Evolutionary conservation across 1,140 invertebrate species (phyloP).

Genomic region (Drosophila kohkoa): DNA sequence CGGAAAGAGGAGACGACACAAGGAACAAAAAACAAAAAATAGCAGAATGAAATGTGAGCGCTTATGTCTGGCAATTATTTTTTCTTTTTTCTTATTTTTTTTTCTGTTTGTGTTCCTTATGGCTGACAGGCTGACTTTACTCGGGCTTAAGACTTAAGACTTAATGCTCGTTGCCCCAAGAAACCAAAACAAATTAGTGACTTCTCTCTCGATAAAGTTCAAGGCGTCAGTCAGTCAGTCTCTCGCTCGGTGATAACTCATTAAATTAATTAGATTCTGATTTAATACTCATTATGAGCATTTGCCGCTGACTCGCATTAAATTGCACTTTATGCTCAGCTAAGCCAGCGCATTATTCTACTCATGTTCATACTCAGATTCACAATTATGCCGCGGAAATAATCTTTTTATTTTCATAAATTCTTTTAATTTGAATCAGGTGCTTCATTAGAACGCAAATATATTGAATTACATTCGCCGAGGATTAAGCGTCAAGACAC

Average conservation of each 20-base stretch:
- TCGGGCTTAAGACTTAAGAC: slow-evolving; percentile 14
- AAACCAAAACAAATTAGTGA: slow-evolving; percentile 31
- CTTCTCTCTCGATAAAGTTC: slow-evolving; percentile 24
- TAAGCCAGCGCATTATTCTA: background rate
- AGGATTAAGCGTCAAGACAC: background rate
- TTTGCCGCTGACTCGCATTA: slow-evolving; percentile 9
- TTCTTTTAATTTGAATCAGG: slow-evolving; percentile 58
- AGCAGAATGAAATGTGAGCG: slow-evolving; percentile 49
- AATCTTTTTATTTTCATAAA: background rate
- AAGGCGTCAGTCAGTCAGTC: slow-evolving; percentile 5
- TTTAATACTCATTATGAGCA: slow-evolving; percentile 29
- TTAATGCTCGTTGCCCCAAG: slow-evolving; percentile 6
- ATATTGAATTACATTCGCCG: slow-evolving; percentile 25
- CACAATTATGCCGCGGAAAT: background rate
- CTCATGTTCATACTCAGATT: background rate
- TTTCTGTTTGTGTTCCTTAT: background rate
- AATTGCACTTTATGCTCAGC: background rate
- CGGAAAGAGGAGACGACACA: background rate
- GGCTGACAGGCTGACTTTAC: slow-evolving; percentile 28
- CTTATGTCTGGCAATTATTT: slow-evolving; percentile 30
- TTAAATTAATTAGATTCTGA: slow-evolving; percentile 36
- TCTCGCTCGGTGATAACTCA: slow-evolving; percentile 18
- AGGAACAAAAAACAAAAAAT: slow-evolving; percentile 5
- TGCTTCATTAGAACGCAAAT: slow-evolving; percentile 58
- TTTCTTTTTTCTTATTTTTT: background rate